Percentiles rank a stretch among this genome's conserved stretches.
Conservation (phyloP, 2,797 vertebrate genomes). For the Gymnopithys bicolor region DNA sequence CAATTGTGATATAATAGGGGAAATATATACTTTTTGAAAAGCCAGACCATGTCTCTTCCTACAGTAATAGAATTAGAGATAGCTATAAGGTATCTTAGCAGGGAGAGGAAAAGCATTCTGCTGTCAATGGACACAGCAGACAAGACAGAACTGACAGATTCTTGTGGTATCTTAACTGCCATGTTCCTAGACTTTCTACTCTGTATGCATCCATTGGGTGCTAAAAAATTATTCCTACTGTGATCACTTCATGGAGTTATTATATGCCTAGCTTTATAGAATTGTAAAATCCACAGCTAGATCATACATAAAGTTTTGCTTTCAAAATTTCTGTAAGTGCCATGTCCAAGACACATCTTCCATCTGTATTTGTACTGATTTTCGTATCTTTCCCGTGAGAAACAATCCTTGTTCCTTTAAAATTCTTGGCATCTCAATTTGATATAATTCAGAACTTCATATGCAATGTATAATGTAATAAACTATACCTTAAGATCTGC, state of each 20-base stretch:
- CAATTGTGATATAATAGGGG: neutral
- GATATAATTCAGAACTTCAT: neutral
- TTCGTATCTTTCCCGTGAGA: neutral
- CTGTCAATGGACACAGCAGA: neutral
- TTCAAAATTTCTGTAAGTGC: neutral
- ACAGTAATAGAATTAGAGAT: neutral
- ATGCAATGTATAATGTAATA: neutral
- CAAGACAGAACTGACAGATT: neutral
- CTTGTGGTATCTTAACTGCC: neutral
- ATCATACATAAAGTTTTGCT: neutral
- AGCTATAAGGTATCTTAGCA: neutral
- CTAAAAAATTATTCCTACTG: neutral
- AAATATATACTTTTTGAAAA: neutral
- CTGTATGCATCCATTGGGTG: neutral
- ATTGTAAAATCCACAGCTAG: neutral
- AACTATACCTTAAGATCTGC: neutral
- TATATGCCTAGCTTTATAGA: neutral
- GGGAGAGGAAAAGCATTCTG: neutral
- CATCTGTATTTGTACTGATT: neutral
- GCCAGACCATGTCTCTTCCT: neutral
- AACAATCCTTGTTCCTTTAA: neutral
- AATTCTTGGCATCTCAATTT: neutral
- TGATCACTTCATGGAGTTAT: neutral
- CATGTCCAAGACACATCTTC: neutral
- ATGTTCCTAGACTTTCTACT: neutral